Percentiles rank a stretch among this genome's conserved stretches.
phyloP scores from a whole-genome alignment of 2,797 vertebrate genomes.

The Falco novaeseelandiae region DNA sequence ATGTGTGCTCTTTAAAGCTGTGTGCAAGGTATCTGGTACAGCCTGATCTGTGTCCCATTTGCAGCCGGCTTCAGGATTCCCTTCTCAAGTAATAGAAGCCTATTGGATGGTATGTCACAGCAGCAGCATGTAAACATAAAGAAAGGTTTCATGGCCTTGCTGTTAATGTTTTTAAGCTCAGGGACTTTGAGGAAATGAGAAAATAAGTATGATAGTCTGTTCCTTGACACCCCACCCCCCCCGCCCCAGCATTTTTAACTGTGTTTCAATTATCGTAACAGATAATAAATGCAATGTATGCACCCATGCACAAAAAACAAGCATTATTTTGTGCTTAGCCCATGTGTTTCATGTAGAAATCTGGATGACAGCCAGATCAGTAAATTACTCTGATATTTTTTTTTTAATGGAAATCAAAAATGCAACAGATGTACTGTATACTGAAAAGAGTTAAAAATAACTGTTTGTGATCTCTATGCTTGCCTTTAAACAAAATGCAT shows the following conservation, averaged over 20 bases:
- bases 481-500: conserved; percentile 38
- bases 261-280: background rate
- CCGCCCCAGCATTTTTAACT: background rate
- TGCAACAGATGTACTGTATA: conserved; percentile 63
- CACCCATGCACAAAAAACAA: conserved; percentile 18
- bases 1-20: background rate
- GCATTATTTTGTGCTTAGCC: conserved; percentile 31
- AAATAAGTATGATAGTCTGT: background rate
- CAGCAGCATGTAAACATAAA: background rate
- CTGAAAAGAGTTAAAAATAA: conserved; percentile 70
- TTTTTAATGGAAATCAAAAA: conserved; percentile 47
- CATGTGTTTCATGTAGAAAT: conserved; percentile 52
- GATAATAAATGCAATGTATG: conserved; percentile 33
- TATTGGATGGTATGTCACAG: background rate
- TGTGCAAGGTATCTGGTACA: background rate
- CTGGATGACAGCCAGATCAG: conserved; percentile 61
- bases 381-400: conserved; percentile 56
- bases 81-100: background rate
- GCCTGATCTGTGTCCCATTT: background rate
- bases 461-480: conserved; percentile 19
- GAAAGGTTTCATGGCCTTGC: background rate
- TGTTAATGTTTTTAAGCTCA: background rate
- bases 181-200: background rate
- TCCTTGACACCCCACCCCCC: background rate
- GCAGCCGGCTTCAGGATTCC: background rate